phyloP scores from a whole-genome alignment of 2,797 vertebrate genomes.

The Parauchenoglanis punctatus region DNA sequence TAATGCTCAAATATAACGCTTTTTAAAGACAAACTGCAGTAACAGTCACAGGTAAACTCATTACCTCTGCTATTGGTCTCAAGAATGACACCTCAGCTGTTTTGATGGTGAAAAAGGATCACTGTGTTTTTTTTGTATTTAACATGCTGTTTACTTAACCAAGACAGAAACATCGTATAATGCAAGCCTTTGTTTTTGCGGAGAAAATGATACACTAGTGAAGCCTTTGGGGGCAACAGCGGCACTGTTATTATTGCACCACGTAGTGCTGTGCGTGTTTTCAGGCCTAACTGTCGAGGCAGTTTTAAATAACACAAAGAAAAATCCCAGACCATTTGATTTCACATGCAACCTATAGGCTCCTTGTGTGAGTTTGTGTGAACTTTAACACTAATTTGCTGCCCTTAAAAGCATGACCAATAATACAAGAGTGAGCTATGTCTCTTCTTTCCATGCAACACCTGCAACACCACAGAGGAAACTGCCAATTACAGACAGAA shows the following conservation, averaged over 20 bases:
- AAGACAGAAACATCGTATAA: not conserved
- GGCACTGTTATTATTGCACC: not conserved
- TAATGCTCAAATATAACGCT: not conserved
- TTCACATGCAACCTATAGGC: not conserved
- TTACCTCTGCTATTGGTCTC: not conserved
- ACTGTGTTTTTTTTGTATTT: not conserved
- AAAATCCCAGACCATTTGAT: not conserved
- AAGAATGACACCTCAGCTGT: not conserved
- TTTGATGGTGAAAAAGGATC: not conserved
- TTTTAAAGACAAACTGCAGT: not conserved
- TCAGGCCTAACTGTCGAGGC: not conserved
- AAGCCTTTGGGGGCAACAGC: not conserved
- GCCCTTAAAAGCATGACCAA: not conserved
- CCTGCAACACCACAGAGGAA: not conserved
- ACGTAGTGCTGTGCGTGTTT: not conserved
- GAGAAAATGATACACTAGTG: not conserved
- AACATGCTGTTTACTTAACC: not conserved
- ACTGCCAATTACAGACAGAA: not conserved
- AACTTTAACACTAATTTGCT: not conserved
- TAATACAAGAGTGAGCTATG: not conserved
- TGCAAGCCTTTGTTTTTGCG: not conserved
- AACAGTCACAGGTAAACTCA: not conserved
- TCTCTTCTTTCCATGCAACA: not conserved
- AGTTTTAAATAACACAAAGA: not conserved
- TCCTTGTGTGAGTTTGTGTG: not conserved